A percentile compares a stretch with the other conserved stretches of the same genome.
Conservation (phyloP, 2,113 vertebrate species). For the Junco hyemalis region DNA sequence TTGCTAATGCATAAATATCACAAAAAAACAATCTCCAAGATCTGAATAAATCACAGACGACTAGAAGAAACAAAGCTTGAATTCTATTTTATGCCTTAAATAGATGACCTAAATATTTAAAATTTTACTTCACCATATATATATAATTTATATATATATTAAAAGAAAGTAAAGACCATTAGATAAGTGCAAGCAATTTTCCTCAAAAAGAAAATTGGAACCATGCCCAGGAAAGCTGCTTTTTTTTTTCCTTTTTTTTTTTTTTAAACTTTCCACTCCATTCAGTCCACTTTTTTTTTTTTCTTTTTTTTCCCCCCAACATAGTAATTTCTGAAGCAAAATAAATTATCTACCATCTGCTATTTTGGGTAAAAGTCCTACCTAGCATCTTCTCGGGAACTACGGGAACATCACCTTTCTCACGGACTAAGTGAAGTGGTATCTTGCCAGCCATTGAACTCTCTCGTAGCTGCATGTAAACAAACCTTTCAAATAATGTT, state of each 20-base stretch:
- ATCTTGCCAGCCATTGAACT: neutral
- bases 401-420: neutral
- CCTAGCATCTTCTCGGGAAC: constrained; percentile 9
- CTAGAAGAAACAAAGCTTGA: constrained; percentile 63
- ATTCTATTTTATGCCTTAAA: constrained; percentile 74
- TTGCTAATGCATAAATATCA: constrained; percentile 72
- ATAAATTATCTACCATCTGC: constrained; percentile 45
- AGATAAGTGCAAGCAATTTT: constrained; percentile 70
- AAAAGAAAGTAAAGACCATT: constrained; percentile 67
- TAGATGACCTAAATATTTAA: constrained; percentile 71
- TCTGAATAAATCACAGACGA: constrained; percentile 63
- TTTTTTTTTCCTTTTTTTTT: neutral
- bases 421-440: neutral
- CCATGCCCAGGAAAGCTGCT: constrained; percentile 69
- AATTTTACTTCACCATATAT: constrained; percentile 71
- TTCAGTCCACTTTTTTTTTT: constrained; percentile 7
- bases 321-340: constrained; percentile 35
- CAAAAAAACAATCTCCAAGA: constrained; percentile 59
- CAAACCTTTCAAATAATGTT: constrained; percentile 32
- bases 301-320: neutral
- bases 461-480: constrained; percentile 54
- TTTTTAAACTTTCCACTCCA: neutral
- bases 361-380: constrained; percentile 30
- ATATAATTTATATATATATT: constrained; percentile 67
- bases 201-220: constrained; percentile 65